phyloP scores from a whole-genome alignment of 2,888 invertebrate species.

The Andrena chrysosceles region DNA sequence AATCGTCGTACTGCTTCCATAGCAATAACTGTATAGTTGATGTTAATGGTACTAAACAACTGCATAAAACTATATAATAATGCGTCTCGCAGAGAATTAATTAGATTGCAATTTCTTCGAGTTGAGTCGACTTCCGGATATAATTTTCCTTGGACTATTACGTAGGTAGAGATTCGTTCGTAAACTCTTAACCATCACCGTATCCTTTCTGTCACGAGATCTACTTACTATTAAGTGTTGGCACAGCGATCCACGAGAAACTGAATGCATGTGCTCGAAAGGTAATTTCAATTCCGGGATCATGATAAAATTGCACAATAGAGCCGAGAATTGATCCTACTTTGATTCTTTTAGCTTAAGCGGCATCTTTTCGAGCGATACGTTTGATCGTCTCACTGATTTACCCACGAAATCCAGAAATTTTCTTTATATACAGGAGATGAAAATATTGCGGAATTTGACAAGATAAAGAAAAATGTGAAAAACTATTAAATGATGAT shows the following conservation, averaged over 20 bases:
- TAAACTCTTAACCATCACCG: constrained; percentile 30
- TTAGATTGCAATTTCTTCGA: constrained; percentile 71
- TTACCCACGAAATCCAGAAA: constrained; percentile 4
- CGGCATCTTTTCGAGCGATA: constrained; percentile 20
- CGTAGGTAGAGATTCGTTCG: constrained; percentile 54
- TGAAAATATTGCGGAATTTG: background rate
- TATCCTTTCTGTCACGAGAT: constrained; percentile 68
- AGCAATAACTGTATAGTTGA: constrained; percentile 84
- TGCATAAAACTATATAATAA: constrained; percentile 67
- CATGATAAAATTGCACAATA: constrained; percentile 32
- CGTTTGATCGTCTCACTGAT: constrained; percentile 20
- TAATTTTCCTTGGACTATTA: constrained; percentile 80
- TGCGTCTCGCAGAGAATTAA: constrained; percentile 65
- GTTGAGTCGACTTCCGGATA: constrained; percentile 77
- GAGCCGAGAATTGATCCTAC: constrained; percentile 35
- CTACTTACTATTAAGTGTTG: constrained; percentile 66
- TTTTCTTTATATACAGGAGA: background rate
- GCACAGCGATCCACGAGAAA: constrained; percentile 62
- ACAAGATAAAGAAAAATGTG: constrained; percentile 34
- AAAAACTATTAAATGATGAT: constrained; percentile 41
- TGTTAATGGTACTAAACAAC: constrained; percentile 81
- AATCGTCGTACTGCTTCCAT: constrained; percentile 82
- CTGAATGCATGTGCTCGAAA: constrained; percentile 1
- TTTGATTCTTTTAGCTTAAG: constrained; percentile 35
- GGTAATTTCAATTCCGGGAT: constrained; percentile 5